These are phyloP conservation scores for Drosophila setifemur DNA, from an alignment of 1,140 invertebrate species.

Conservation along the genomic window DNA sequence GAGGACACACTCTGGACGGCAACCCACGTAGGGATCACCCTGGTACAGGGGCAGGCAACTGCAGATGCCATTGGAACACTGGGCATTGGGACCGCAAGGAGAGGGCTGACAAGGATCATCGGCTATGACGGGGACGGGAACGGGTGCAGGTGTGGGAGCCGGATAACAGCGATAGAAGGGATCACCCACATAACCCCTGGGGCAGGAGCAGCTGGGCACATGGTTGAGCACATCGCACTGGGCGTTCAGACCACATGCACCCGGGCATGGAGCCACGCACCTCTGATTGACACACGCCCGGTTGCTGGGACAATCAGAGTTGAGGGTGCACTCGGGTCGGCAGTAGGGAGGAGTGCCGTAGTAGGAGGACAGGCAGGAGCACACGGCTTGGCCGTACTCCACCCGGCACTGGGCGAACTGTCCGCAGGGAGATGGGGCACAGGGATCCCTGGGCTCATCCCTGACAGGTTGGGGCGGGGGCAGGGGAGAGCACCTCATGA, in stretches of 20 bases:
- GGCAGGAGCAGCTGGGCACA: constrained; percentile 88
- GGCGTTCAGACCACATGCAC: constrained; percentile 90
- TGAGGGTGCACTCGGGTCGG: constrained; percentile 87
- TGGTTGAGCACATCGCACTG: constrained; percentile 90
- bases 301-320: constrained; percentile 88
- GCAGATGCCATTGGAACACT: constrained; percentile 85
- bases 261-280: constrained; percentile 91
- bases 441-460: constrained; percentile 83
- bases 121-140: constrained; percentile 85
- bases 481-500: constrained; percentile 86
- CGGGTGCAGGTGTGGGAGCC: constrained; percentile 80
- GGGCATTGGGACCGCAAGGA: constrained; percentile 90
- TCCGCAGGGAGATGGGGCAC: constrained; percentile 91
- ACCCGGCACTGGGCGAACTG: constrained; percentile 83
- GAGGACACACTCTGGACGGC: constrained; percentile 92
- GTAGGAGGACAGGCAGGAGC: constrained; percentile 87
- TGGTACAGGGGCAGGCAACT: constrained; percentile 87
- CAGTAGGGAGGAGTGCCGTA: constrained; percentile 89
- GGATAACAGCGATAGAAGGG: constrained; percentile 86
- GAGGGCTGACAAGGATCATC: constrained; percentile 88
- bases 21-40: constrained; percentile 87
- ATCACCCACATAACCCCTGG: constrained; percentile 85
- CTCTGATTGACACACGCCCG: constrained; percentile 91
- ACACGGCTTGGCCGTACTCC: constrained; percentile 85
- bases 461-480: constrained; percentile 76